phyloP scores from a whole-genome alignment of 2,888 invertebrate genomes.

The Drosophila stalkeri region DNA sequence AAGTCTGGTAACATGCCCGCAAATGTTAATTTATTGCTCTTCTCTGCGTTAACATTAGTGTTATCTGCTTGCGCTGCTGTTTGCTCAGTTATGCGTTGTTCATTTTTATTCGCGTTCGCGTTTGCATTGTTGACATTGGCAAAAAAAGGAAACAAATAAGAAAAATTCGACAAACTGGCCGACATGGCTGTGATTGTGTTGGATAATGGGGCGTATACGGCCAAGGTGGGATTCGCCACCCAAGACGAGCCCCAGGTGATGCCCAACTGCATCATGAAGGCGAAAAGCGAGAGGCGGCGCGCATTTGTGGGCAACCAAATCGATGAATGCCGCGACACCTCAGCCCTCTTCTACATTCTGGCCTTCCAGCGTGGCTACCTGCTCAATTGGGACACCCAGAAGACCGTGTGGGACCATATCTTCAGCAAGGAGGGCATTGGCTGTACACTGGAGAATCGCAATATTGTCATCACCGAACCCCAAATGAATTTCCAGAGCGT shows the following conservation, averaged over 20 bases:
- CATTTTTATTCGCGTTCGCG: conserved; percentile 5
- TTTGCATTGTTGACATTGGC: conserved; percentile 23
- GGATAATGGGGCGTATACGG: conserved; percentile 95
- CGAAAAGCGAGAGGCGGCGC: conserved; percentile 96
- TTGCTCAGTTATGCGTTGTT: not conserved
- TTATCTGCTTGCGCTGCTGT: not conserved
- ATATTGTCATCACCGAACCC: conserved; percentile 96
- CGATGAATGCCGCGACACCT: conserved; percentile 97
- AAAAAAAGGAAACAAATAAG: not conserved
- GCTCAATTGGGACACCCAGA: conserved; percentile 96
- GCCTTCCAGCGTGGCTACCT: conserved; percentile 98
- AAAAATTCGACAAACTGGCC: conserved; percentile 10
- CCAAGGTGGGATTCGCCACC: conserved; percentile 93
- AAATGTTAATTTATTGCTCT: conserved; percentile 6
- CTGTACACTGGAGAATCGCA: conserved; percentile 91
- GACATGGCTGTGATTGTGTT: conserved; percentile 86
- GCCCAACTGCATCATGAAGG: conserved; percentile 99
- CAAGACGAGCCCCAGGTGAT: conserved; percentile 90
- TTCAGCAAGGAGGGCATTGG: conserved; percentile 94
- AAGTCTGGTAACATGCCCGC: not conserved
- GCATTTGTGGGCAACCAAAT: conserved; percentile 97
- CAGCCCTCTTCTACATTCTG: conserved; percentile 96
- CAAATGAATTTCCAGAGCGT: conserved; percentile 96
- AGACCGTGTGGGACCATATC: conserved; percentile 97
- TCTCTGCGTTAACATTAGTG: conserved; percentile 17